Evolutionary conservation across 2,113 vertebrate species (phyloP).

Genomic region (Cyanistes caeruleus): DNA sequence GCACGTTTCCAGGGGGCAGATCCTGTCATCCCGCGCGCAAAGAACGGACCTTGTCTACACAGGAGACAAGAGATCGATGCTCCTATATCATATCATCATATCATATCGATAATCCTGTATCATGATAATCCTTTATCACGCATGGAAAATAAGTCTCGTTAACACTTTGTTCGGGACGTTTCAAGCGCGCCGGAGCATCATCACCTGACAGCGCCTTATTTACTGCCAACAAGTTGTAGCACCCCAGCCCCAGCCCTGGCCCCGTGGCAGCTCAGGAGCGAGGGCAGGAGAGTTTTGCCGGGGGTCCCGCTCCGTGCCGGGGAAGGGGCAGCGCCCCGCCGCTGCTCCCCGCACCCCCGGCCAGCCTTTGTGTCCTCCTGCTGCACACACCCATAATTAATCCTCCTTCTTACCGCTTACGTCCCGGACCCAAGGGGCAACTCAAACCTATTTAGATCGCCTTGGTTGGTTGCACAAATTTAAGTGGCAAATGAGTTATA

Average conservation of each 20-base stretch:
- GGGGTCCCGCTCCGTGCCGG: background rate
- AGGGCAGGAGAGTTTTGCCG: background rate
- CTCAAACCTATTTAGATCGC: constrained; percentile 83
- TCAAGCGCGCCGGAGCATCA: background rate
- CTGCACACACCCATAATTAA: constrained; percentile 81
- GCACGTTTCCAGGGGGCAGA: background rate
- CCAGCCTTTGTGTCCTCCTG: constrained; percentile 64
- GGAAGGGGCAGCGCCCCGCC: background rate
- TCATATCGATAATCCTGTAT: background rate
- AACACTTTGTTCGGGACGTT: background rate
- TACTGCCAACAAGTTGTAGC: constrained; percentile 15
- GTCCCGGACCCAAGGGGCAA: constrained; percentile 75
- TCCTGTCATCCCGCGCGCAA: background rate
- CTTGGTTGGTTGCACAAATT: constrained; percentile 83
- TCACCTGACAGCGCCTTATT: background rate
- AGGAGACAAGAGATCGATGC: background rate
- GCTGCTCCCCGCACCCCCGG: constrained; percentile 12
- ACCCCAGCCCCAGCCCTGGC: background rate
- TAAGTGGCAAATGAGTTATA: constrained; percentile 84
- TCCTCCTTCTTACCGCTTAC: constrained; percentile 79
- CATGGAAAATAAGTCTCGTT: background rate
- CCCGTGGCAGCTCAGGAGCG: background rate
- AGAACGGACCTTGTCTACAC: background rate
- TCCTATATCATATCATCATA: background rate
- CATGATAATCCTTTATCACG: no score